Evolutionary conservation across 2,888 invertebrate species (phyloP), one percentile per base, ranked within the genome.

Genomic region (Masnerella sp.): DNA sequence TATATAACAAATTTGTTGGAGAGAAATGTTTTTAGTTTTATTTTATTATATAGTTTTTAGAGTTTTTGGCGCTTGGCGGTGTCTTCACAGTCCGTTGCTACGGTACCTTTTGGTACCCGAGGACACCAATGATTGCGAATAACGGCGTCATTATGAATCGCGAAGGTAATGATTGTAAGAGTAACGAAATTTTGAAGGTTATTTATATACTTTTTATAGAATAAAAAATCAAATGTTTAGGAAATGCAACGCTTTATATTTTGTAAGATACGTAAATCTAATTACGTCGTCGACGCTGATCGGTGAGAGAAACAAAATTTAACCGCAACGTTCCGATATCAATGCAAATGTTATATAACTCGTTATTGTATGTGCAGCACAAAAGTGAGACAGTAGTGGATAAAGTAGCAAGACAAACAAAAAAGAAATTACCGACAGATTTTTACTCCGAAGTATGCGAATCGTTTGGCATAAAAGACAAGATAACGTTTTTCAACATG

Each of bases 241-340:
- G 80, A 81, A 82, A 75, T 79, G 81, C 81, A 81, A 77, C 77
- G 82, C 80, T 84, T 85, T 84, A 85, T 85, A 84, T 85, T 83
- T 84, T 84, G 78, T 84, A 82, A 76, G 73, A 78, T 80, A 80
- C 74, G 15, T 38, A 71, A 74, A 65, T 71, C 62, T 76, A 76
- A 78, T 79, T 78, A 69, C 79, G 77, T 70, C 74, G 51, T 67
- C 42, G 40, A n/a, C n/a, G n/a, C n/a, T n/a, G n/a, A 45, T 30
- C 15, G 32, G 56, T 38, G 17, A 51, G 25, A 58, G 67, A 58
- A 65, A 74, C 67, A 79, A 77, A 79, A 56, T 75, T 81, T 77
- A 75, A 79, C 75, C 67, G 65, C 65, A 78, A 75, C 71, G 76
- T 79, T 80, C 77, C 77, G 67, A 76, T 68, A 69, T 70, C 70